Base-by-base conservation (phyloP, 2,113 vertebrate species). In the Daphoenositta chrysoptera region DNA sequence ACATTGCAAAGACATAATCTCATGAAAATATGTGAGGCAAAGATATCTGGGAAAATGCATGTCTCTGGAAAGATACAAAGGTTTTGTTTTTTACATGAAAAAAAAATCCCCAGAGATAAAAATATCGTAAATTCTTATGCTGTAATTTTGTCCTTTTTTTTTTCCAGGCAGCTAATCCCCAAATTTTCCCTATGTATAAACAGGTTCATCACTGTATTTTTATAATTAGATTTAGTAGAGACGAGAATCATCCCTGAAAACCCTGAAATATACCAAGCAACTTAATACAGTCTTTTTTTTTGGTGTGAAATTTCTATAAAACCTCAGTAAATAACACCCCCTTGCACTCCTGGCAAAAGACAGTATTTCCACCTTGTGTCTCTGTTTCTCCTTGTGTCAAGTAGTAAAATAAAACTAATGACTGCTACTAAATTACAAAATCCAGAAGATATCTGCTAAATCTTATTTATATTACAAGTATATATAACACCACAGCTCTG, bases 41-140 rank as follows among this genome's bases (percentile, higher is more conserved):
- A 77, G 37, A 45, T 90, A 95, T 58, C 47, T 64, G 87, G 79
- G 63, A 90, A 96, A 97, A 90, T 60, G 35, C 13, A 88, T 66
- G 20, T 76, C 58, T 81, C 42, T 66, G 31, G 60, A 72, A 93
- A 93, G 47, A 88, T 7, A 70, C 2, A 73, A 85, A 61, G 15
- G 2, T 50, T 26, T 66, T 26, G 9, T 8, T 73, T 75, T 82
- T 64, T 31, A 69, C 5, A 48, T 33, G 3, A 30, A 50, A 86
- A 84, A 83, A 56, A 53, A 47, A 5, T 47, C 51, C 42, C 63
- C n/a, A 47, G 70, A 94, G 15, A 73, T n/a, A 83, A 82, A 77
- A 76, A 83, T 17, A 80, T n/a, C 26, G 1, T n/a, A 65, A 50
- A 0, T 47, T 90, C 42, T 77, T 69, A 58, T 5, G 18, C 14